These are phyloP conservation scores for Drosophila acutilabella DNA, from an alignment of 2,888 invertebrate species.

Conservation along the genomic window DNA sequence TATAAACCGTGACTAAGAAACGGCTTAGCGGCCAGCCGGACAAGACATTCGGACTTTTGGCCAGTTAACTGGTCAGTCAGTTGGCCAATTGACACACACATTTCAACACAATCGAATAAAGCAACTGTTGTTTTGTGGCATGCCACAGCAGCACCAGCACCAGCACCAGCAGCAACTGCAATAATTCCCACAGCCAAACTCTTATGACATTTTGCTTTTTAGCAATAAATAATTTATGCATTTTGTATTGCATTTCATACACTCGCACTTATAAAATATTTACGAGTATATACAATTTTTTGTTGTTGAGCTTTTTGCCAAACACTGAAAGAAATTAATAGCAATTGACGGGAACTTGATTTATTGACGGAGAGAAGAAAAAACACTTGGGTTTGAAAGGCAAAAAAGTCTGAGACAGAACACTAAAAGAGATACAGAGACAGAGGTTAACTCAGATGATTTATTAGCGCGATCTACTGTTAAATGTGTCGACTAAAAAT, in stretches of 20 bases:
- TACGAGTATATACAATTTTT: constrained; percentile 13
- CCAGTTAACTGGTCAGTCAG: constrained; percentile 23
- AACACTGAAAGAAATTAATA: constrained; percentile 67
- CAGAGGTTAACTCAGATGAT: constrained; percentile 43
- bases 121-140: constrained; percentile 23
- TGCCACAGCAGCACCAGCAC: neutral
- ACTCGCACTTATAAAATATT: constrained; percentile 27
- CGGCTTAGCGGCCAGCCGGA: constrained; percentile 15
- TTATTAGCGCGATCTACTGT: constrained; percentile 60
- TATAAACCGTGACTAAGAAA: constrained; percentile 50
- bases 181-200: constrained; percentile 54
- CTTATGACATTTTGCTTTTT: constrained; percentile 78
- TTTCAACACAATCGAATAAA: constrained; percentile 53
- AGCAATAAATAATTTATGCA: constrained; percentile 77
- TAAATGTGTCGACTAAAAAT: constrained; percentile 61
- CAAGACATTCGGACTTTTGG: constrained; percentile 21
- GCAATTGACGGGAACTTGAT: constrained; percentile 70
- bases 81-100: constrained; percentile 69
- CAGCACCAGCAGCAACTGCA: constrained; percentile 3
- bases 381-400: constrained; percentile 6
- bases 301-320: constrained; percentile 38
- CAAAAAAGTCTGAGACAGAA: neutral
- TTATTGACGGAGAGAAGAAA: constrained; percentile 48
- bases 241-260: constrained; percentile 46
- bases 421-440: constrained; percentile 15